These are phyloP conservation scores for Steinernema hermaphroditum DNA, from an alignment of 2,888 invertebrate genomes.

Conservation along the genomic window DNA sequence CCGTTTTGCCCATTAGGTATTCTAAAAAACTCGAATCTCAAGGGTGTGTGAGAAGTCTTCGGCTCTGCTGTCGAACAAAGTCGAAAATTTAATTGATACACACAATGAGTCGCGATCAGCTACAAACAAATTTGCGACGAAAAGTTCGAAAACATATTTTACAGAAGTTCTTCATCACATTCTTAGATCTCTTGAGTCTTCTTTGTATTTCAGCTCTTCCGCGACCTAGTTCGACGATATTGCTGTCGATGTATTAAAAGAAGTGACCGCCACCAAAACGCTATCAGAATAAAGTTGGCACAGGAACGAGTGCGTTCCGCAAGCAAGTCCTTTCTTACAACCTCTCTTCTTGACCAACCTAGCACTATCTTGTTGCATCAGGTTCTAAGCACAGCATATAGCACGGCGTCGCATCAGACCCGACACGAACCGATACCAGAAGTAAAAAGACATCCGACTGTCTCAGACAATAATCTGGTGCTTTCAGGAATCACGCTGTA, in stretches of 20 bases:
- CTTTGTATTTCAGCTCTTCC: slow-evolving; percentile 44
- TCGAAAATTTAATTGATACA: no score
- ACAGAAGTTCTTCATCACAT: no score
- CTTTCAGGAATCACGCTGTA: neutral
- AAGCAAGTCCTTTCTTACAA: slow-evolving; percentile 40
- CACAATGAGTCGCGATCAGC: no score
- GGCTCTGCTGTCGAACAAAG: no score
- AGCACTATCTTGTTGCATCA: slow-evolving; percentile 41
- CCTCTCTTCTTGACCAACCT: slow-evolving; percentile 39
- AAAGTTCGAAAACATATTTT: no score
- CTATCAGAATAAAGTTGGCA: slow-evolving; percentile 39
- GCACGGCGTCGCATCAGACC: no score
- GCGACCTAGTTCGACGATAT: slow-evolving; percentile 40
- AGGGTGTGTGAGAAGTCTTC: no score
- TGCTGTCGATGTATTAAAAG: slow-evolving; percentile 42
- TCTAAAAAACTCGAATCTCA: no score
- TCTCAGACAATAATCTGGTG: neutral
- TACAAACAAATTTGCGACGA: no score
- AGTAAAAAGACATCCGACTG: neutral
- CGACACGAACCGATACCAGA: slow-evolving; percentile 3
- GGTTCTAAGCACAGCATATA: slow-evolving; percentile 42
- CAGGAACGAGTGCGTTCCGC: slow-evolving; percentile 45
- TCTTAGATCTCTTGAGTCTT: no score
- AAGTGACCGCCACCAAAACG: slow-evolving; percentile 28
- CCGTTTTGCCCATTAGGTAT: no score